Conservation (phyloP, 2,888 invertebrate genomes). For the Hypolimnas misippus region DNA sequence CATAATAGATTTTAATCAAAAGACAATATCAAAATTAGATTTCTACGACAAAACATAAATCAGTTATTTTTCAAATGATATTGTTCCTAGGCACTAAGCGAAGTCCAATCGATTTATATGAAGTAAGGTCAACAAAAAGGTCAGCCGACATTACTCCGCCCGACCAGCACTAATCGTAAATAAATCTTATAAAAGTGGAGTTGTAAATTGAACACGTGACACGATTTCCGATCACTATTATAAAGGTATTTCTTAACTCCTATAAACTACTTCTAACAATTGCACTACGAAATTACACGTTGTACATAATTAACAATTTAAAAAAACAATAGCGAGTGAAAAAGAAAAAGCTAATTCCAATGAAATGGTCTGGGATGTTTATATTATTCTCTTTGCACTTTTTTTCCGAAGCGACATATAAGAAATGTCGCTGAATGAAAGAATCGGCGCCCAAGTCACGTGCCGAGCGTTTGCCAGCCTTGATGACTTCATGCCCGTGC, state of each 20-base stretch:
- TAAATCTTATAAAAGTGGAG: slow-evolving; percentile 32
- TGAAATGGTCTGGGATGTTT: slow-evolving; percentile 19
- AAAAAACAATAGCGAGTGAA: background rate
- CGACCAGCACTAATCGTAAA: slow-evolving; percentile 30
- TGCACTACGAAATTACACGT: background rate
- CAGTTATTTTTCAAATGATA: background rate
- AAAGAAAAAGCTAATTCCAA: slow-evolving; percentile 5
- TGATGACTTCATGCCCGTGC: slow-evolving; percentile 60
- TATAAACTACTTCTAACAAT: background rate
- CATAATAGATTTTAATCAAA: background rate
- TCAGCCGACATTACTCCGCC: slow-evolving; percentile 4
- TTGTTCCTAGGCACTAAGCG: background rate
- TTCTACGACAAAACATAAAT: background rate
- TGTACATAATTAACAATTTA: background rate
- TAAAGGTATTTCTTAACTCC: background rate
- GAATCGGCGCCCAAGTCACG: slow-evolving; percentile 55
- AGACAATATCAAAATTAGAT: background rate
- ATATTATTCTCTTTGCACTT: slow-evolving; percentile 25
- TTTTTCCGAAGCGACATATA: slow-evolving; percentile 30
- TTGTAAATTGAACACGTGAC: slow-evolving; percentile 30
- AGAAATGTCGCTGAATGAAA: slow-evolving; percentile 45
- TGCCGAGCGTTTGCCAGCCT: slow-evolving; percentile 53
- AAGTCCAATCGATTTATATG: slow-evolving; percentile 11
- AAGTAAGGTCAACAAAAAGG: slow-evolving; percentile 20
- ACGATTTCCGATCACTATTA: slow-evolving; percentile 12